Conservation (phyloP, 1,140 invertebrate genomes). For the Pinna nobilis region DNA sequence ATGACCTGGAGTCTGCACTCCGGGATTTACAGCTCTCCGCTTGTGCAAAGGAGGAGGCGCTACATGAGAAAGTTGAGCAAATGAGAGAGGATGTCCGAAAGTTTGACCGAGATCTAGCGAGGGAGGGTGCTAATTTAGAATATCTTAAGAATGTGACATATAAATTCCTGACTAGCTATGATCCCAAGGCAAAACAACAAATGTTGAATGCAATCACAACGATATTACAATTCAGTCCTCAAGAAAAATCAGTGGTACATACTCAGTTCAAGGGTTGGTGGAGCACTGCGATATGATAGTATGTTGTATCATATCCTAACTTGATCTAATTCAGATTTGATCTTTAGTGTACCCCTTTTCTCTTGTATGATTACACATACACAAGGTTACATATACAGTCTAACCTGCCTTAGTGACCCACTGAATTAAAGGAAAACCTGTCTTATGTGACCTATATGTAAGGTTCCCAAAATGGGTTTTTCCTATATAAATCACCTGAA, state of each 20-base stretch:
- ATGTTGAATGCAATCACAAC: constrained; percentile 93
- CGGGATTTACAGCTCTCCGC: constrained; percentile 80
- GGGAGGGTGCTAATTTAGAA: constrained; percentile 90
- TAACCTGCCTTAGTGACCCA: too few species aligned
- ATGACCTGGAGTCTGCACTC: constrained; percentile 82
- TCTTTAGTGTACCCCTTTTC: too few species aligned
- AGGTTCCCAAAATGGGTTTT: too few species aligned
- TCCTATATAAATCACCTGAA: too few species aligned
- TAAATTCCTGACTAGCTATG: constrained; percentile 84
- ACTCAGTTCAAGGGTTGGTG: constrained; percentile 59
- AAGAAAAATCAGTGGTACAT: constrained; percentile 78
- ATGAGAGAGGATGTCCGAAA: constrained; percentile 78
- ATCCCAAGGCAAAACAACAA: constrained; percentile 82
- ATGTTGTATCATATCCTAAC: too few species aligned
- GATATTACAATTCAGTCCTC: constrained; percentile 85
- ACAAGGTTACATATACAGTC: too few species aligned
- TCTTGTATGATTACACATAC: too few species aligned
- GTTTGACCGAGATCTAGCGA: constrained; percentile 83
- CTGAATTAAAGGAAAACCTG: too few species aligned
- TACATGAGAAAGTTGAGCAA: constrained; percentile 78
- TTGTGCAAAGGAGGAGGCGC: constrained; percentile 78
- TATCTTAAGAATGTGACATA: constrained; percentile 94
- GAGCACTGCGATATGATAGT: constrained; percentile 15
- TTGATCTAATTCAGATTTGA: too few species aligned
- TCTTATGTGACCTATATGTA: too few species aligned